Evolutionary conservation across 2,113 vertebrate species (phyloP), one percentile per base, ranked within the genome.

Genomic region (Danionella cerebrum): DNA sequence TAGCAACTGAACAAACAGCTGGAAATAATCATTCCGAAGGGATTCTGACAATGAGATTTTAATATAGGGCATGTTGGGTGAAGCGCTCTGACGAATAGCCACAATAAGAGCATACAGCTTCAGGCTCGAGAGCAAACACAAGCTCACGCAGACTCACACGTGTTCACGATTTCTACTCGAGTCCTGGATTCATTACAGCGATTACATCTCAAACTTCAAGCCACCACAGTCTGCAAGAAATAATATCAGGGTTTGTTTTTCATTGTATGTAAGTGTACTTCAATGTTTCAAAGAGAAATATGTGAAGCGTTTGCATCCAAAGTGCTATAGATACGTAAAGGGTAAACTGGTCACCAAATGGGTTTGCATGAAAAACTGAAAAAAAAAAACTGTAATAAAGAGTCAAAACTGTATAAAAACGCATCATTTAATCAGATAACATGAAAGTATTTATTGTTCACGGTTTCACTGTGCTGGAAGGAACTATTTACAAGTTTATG

Each of bases 61-160:
- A 59, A 59, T 59, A 42, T 29, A 59, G 9, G 24, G 27, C 24
- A 31, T 27, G 0, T 18, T 0, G 9, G 50, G 38, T 59, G 38
- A 59, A 59, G 22, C 2, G 5, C 44, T 29, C 57, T 31, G 57
- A 60, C 38, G 44, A 44, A 60, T 42, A 19, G 38, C 36, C 38
- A 44, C 29, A 29, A 60, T 60, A 60, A 60, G 22, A 62, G 38
- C 16, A 10, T 60, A 42, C 66, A 60, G 36, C 21, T 18, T 35
- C n/a, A 7, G 36, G 24, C 6, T 45, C 52, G 19, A 58, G 1
- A 18, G 57, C 7, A 63, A 62, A 50, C 13, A 27, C 47, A 48
- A 14, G 4, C 42, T 11, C 1, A 7, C 19, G 4, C 12, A 14
- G 21, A 13, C n/a, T n/a, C n/a, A n/a, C 6, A 27, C 47, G 4